Evolutionary conservation across 2,113 vertebrate genomes (phyloP), one percentile per base, ranked within the genome.

Genomic region (Entomyzon cyanotis): DNA sequence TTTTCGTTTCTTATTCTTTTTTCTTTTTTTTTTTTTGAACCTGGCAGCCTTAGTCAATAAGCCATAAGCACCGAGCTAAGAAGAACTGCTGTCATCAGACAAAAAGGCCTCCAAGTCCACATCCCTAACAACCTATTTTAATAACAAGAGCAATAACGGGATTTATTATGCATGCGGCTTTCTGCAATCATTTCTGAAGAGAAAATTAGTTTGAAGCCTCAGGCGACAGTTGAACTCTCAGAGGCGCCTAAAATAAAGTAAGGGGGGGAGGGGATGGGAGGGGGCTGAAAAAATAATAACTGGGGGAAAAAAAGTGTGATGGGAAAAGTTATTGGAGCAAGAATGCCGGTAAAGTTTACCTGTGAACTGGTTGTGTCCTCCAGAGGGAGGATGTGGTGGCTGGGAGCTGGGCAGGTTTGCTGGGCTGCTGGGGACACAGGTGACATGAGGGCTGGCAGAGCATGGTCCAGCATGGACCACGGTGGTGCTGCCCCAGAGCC

Each of bases 171-270:
- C 97, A 98, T 98, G 97, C 98, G 89, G 97, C 94, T 97, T 95
- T 92, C 96, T 87, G 95, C 97, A 97, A 97, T 98, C 98, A 97
- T 93, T 95, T 97, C 97, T 96, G 97, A 98, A 95, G 91, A 98
- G 97, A 98, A 98, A 98, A 98, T 98, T 98, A 98, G 98, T 98
- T 98, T 97, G 97, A 98, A 97, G 98, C 98, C 97, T 95, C 93
- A 95, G 98, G 98, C 97, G 94, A 98, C 97, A 98, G 98, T 97
- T 98, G 98, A 98, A 98, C 97, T 98, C 97, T 98, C 95, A 89
- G 96, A 98, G 96, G 95, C 25, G 81, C 94, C 97, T 97, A 97
- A 98, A 98, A 98, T 97, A 98, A 98, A 98, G 97, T 97, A 96
- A 90, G 79, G 7, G 70, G 47, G 37, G 47, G 23, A 21, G 15